Conservation (phyloP, 64 coral and sea anemone genomes). For the Actinia equina region DNA sequence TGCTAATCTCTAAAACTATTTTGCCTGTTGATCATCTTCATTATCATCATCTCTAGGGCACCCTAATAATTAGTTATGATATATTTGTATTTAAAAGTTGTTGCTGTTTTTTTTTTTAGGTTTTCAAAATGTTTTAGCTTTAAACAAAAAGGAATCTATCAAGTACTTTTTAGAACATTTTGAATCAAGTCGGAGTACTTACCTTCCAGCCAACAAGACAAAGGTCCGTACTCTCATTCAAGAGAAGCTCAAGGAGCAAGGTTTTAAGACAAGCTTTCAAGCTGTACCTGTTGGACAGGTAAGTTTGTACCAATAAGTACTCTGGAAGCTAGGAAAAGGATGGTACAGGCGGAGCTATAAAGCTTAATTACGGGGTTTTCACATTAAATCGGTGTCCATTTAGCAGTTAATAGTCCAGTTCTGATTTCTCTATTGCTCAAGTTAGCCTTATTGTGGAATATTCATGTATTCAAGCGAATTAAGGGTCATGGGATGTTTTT, state of each 20-base stretch:
- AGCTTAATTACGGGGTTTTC: no score
- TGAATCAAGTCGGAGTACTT: constrained; percentile 29
- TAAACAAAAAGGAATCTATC: constrained; percentile 15
- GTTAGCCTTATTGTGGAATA: no score
- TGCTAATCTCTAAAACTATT: no score
- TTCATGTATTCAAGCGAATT: no score
- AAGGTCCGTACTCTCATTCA: constrained; percentile 48
- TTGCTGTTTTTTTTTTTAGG: neutral
- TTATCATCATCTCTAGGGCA: no score
- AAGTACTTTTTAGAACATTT: constrained; percentile 44
- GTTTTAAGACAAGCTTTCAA: constrained; percentile 46
- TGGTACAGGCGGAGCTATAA: no score
- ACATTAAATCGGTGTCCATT: no score
- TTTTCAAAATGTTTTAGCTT: neutral
- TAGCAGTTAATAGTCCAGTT: no score
- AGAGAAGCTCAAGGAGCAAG: constrained; percentile 38
- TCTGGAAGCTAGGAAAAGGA: no score
- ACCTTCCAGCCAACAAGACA: constrained; percentile 16
- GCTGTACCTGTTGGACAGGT: constrained; percentile 49
- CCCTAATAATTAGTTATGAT: neutral
- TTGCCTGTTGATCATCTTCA: neutral
- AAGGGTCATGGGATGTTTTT: no score
- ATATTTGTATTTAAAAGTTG: neutral
- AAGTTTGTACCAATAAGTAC: neutral
- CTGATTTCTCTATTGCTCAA: no score